Conservation (phyloP, 2,888 invertebrate species). For the Protula sp. region DNA sequence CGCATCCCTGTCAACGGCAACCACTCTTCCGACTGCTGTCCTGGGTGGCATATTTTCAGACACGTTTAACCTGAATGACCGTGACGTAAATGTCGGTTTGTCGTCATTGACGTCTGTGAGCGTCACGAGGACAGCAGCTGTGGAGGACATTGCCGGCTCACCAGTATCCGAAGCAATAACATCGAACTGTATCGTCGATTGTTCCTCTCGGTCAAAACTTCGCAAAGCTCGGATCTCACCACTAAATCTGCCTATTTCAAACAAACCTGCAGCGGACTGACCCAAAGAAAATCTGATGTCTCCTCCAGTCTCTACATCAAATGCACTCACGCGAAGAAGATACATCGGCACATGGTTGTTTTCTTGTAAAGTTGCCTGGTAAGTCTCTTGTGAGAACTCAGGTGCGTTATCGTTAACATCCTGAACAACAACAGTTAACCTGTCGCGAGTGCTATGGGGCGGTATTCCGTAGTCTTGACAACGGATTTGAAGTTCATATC, state of each 20-base stretch:
- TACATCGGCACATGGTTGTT: background rate
- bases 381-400: background rate
- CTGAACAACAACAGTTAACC: background rate
- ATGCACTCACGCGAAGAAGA: background rate
- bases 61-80: background rate
- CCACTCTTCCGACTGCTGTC: background rate
- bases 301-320: background rate
- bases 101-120: background rate
- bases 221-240: background rate
- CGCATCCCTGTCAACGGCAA: background rate
- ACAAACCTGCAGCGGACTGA: background rate
- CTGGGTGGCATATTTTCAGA: background rate
- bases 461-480: background rate
- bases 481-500: background rate
- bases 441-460: background rate
- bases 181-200: background rate
- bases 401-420: conserved; percentile 1
- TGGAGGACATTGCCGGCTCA: background rate
- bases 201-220: background rate
- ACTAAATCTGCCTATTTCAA: background rate
- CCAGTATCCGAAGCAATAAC: background rate
- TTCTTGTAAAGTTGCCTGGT: background rate
- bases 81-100: background rate
- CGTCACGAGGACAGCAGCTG: background rate
- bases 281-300: background rate